phyloP scores from a whole-genome alignment of 2,888 invertebrate species.

The Himalopsyche japonica region DNA sequence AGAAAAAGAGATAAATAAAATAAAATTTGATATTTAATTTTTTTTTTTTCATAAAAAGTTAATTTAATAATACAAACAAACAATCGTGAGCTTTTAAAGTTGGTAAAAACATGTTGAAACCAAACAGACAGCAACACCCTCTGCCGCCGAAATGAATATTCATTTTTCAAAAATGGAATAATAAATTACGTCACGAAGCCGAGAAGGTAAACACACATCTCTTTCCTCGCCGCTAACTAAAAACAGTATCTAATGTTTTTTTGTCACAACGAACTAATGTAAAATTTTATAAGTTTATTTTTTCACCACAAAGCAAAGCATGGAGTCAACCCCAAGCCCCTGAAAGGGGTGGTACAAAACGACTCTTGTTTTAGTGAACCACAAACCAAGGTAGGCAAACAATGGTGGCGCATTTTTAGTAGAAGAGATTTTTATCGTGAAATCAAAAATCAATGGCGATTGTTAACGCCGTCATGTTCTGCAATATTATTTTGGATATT shows the following conservation, averaged over 20 bases:
- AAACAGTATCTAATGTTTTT: neutral
- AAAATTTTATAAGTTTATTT: neutral
- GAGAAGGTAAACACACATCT: neutral
- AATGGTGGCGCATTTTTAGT: neutral
- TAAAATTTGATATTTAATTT: too few species aligned
- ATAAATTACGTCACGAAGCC: neutral
- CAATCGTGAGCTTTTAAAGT: neutral
- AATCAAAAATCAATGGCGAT: too few species aligned
- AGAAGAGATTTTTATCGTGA: too few species aligned
- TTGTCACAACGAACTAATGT: neutral
- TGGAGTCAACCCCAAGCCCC: neutral
- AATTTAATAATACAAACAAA: too few species aligned
- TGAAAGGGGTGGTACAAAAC: neutral
- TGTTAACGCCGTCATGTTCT: too few species aligned
- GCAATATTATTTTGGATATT: too few species aligned
- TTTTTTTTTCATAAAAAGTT: too few species aligned
- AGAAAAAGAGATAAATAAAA: too few species aligned
- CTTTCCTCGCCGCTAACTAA: neutral
- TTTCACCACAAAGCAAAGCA: neutral
- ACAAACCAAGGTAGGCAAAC: neutral
- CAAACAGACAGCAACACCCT: neutral
- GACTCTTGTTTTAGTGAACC: neutral
- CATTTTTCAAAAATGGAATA: constrained; percentile 8
- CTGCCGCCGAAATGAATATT: neutral
- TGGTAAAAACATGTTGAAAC: neutral